These are phyloP conservation scores for Notocelia uddmanniana DNA, from an alignment of 2,888 invertebrate species.

Conservation along the genomic window DNA sequence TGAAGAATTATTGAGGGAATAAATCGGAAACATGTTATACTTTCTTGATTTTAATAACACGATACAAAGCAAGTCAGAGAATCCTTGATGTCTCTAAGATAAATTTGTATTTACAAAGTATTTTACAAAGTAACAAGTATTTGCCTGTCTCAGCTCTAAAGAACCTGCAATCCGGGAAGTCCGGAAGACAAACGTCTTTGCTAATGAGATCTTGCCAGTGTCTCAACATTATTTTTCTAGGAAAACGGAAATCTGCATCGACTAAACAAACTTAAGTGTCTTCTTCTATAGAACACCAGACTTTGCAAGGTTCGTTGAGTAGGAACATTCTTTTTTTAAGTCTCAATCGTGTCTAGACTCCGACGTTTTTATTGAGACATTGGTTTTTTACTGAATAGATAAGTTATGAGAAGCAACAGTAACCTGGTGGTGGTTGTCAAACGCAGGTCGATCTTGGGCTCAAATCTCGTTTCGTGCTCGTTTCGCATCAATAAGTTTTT, in stretches of 20 bases:
- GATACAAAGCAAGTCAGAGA: too few species aligned
- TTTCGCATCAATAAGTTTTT: too few species aligned
- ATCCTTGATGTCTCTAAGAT: too few species aligned
- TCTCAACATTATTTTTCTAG: constrained; percentile 39
- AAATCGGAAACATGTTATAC: too few species aligned
- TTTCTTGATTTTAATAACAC: too few species aligned
- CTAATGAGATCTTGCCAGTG: constrained; percentile 50
- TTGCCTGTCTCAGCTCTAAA: not conserved
- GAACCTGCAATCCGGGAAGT: constrained; percentile 38
- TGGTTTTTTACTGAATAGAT: not conserved
- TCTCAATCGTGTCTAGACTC: not conserved
- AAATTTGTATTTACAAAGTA: not conserved
- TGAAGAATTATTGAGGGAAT: too few species aligned
- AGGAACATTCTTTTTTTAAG: not conserved
- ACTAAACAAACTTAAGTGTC: constrained; percentile 27
- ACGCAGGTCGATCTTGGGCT: too few species aligned
- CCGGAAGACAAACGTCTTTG: constrained; percentile 47
- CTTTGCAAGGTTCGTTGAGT: not conserved
- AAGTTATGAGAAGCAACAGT: not conserved
- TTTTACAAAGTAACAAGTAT: constrained; percentile 21
- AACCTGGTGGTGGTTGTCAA: too few species aligned
- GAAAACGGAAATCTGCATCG: constrained; percentile 27
- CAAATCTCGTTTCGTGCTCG: too few species aligned
- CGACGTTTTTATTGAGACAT: not conserved
- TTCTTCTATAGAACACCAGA: not conserved